These are phyloP conservation scores for Drosophila willistoni DNA, from an alignment of 1,140 invertebrate genomes.

Conservation along the genomic window DNA sequence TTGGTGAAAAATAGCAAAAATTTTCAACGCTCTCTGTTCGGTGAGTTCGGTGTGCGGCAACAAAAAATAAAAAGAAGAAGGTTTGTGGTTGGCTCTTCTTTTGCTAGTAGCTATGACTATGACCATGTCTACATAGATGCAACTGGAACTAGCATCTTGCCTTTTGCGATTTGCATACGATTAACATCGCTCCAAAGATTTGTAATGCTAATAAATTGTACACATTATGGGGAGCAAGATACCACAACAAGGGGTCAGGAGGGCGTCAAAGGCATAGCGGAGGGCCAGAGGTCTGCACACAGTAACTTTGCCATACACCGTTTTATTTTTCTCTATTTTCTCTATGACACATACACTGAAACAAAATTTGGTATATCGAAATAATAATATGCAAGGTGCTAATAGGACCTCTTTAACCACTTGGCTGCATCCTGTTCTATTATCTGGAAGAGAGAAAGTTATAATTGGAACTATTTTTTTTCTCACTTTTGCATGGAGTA, in stretches of 20 bases:
- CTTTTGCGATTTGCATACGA: slow-evolving; percentile 44
- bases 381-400: too few species aligned
- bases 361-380: too few species aligned
- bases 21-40: slow-evolving; percentile 60
- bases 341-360: neutral
- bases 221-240: slow-evolving; percentile 53
- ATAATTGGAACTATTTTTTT: too few species aligned
- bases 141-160: slow-evolving; percentile 23
- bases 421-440: too few species aligned
- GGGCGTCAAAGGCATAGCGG: neutral
- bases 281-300: neutral
- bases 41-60: neutral
- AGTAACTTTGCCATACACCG: neutral
- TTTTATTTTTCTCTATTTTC: neutral
- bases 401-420: too few species aligned
- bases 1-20: slow-evolving; percentile 78
- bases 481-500: too few species aligned
- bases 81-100: slow-evolving; percentile 2
- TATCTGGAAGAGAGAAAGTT: too few species aligned
- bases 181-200: slow-evolving; percentile 72
- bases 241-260: neutral
- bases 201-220: slow-evolving; percentile 79
- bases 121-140: slow-evolving; percentile 37
- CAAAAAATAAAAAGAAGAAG: slow-evolving; percentile 23
- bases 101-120: slow-evolving; percentile 59